These are phyloP conservation scores for Eupsittula cactorum DNA, from an alignment of 2,113 vertebrate genomes.

Conservation along the genomic window DNA sequence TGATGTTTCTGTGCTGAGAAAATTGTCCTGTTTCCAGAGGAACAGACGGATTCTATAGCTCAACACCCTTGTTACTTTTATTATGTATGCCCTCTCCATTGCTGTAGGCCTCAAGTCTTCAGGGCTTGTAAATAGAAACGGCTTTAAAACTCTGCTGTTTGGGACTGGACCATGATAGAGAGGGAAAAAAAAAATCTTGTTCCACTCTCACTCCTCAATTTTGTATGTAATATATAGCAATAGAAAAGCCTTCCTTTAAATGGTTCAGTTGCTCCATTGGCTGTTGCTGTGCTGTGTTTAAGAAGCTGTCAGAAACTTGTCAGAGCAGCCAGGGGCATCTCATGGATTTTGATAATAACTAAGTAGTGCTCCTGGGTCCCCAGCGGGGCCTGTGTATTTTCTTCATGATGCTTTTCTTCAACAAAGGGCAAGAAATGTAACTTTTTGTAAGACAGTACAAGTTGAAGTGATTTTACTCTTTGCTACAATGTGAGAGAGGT, in stretches of 20 bases:
- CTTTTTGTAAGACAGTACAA: background rate
- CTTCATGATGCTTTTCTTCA: background rate
- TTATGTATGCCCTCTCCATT: background rate
- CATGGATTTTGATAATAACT: background rate
- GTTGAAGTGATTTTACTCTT: background rate
- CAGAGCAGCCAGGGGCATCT: background rate
- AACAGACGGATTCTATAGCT: background rate
- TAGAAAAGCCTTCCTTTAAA: background rate
- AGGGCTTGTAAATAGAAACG: background rate
- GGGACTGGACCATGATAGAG: background rate
- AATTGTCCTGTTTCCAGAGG: conserved; percentile 9
- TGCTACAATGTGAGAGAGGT: background rate
- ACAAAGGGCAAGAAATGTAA: background rate
- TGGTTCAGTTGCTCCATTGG: background rate
- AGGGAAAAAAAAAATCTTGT: background rate
- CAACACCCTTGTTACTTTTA: background rate
- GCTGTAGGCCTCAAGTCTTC: background rate
- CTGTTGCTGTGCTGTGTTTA: background rate
- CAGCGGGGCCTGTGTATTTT: background rate
- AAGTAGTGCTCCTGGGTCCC: background rate
- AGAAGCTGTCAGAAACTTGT: background rate
- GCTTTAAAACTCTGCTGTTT: background rate
- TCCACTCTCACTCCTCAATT: background rate
- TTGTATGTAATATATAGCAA: rapidly evolving
- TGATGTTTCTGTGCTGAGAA: conserved; percentile 27